Conservation (phyloP, 2,797 vertebrate genomes). For the Garrulus glandarius region DNA sequence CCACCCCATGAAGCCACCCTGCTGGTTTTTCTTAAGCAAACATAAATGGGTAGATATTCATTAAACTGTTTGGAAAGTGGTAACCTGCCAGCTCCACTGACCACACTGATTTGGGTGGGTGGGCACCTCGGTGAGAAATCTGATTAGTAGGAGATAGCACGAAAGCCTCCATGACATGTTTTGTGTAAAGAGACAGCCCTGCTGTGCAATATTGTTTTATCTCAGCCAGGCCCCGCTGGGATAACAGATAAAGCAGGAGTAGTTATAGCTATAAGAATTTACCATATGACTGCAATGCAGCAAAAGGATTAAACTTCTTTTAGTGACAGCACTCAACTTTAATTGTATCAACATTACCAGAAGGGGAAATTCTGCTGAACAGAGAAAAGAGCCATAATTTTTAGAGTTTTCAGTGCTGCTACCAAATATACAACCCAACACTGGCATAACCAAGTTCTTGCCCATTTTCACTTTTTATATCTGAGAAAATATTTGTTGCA, state of each 20-base stretch:
- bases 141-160: conserved; percentile 21
- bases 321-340: neutral
- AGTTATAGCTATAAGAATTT: conserved; percentile 32
- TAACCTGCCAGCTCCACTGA: conserved; percentile 15
- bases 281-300: conserved; percentile 16
- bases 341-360: neutral
- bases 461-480: neutral
- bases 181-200: neutral
- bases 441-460: neutral
- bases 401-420: neutral
- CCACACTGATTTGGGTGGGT: conserved; percentile 11
- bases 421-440: neutral
- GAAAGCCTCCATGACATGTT: conserved; percentile 7
- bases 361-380: neutral
- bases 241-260: conserved; percentile 43
- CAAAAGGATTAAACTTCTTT: conserved; percentile 13
- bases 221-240: conserved; percentile 17
- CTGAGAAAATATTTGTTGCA: neutral
- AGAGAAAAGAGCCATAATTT: neutral
- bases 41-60: conserved; percentile 12
- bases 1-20: neutral
- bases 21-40: conserved; percentile 4
- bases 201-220: conserved; percentile 21
- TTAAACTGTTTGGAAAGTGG: neutral
- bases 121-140: conserved; percentile 7